A percentile compares a stretch with the other conserved stretches of the same genome.
Conservation (phyloP, 2,888 invertebrate genomes). For the Rhabditoides inermis region DNA sequence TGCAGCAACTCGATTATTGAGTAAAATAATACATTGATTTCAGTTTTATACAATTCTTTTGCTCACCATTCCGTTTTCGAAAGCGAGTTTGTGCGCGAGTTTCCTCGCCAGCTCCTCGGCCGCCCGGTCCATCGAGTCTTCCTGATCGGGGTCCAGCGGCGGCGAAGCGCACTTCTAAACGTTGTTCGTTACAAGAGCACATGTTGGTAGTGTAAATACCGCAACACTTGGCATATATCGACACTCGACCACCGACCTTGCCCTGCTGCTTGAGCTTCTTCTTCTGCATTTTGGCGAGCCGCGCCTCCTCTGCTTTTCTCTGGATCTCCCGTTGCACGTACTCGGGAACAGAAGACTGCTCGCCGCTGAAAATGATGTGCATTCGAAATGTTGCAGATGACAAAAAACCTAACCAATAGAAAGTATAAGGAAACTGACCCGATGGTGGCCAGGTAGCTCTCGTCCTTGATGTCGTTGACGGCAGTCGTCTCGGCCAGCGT, state of each 20-base stretch:
- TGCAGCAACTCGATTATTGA: too few relatives aligned
- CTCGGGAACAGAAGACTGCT: slow-evolving; percentile 28
- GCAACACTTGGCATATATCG: neutral
- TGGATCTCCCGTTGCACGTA: slow-evolving; percentile 31
- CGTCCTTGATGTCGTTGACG: slow-evolving; percentile 46
- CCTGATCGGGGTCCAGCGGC: slow-evolving; percentile 36
- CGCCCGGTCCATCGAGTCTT: slow-evolving; percentile 44
- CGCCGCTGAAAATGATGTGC: slow-evolving; percentile 17
- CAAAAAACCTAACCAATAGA: neutral
- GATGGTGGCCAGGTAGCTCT: slow-evolving; percentile 34
- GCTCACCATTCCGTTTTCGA: too few relatives aligned
- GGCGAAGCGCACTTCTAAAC: slow-evolving; percentile 16
- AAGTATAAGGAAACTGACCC: slow-evolving; percentile 12
- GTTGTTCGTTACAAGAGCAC: neutral
- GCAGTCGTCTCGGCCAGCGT: slow-evolving; percentile 38
- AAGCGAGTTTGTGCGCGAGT: too few relatives aligned
- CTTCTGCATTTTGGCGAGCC: slow-evolving; percentile 42
- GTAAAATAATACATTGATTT: too few relatives aligned
- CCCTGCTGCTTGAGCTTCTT: slow-evolving; percentile 41
- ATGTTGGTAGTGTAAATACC: neutral
- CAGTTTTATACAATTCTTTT: too few relatives aligned
- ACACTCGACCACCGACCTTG: neutral
- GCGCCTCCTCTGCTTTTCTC: slow-evolving; percentile 36
- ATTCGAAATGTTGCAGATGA: neutral
- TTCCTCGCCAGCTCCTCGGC: slow-evolving; percentile 47